Percentiles rank a stretch among this genome's conserved stretches.
phyloP scores from a whole-genome alignment of 2,888 invertebrate species.

The Clanis bilineata region DNA sequence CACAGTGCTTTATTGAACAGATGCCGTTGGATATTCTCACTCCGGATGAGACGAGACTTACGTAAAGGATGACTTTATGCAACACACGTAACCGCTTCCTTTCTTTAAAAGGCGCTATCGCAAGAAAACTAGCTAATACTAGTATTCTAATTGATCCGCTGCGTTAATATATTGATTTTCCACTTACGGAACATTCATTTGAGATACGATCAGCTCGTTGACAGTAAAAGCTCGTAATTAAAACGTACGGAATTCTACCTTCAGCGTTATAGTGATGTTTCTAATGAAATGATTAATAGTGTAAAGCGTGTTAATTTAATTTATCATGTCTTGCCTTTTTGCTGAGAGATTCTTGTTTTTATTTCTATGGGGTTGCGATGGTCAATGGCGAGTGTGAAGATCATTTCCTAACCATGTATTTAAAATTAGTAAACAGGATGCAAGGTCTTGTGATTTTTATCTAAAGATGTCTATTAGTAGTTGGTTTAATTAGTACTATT shows the following conservation, averaged over 20 bases:
- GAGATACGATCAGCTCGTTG: conserved; percentile 1
- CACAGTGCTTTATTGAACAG: conserved; percentile 77
- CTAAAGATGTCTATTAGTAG: background rate
- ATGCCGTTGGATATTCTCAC: conserved; percentile 57
- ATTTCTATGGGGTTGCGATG: background rate
- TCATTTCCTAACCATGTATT: background rate
- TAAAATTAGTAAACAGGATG: background rate
- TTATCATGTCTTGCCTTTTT: background rate
- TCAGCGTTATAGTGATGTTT: background rate
- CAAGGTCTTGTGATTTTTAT: background rate
- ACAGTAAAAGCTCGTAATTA: conserved; percentile 8
- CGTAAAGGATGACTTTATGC: conserved; percentile 16
- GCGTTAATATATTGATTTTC: conserved; percentile 2
- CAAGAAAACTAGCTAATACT: conserved; percentile 5
- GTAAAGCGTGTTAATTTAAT: background rate
- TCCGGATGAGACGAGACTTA: background rate
- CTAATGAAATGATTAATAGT: conserved; percentile 3
- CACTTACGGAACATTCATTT: background rate
- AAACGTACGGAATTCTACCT: background rate
- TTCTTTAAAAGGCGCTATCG: conserved; percentile 10
- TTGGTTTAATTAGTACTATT: too few relatives aligned
- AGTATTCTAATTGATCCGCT: conserved; percentile 5
- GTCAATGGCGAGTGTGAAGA: background rate
- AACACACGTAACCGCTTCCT: conserved; percentile 15
- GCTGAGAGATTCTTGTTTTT: background rate